Base-by-base conservation (phyloP, 1,140 invertebrate species). In the Polyergus mexicanus region DNA sequence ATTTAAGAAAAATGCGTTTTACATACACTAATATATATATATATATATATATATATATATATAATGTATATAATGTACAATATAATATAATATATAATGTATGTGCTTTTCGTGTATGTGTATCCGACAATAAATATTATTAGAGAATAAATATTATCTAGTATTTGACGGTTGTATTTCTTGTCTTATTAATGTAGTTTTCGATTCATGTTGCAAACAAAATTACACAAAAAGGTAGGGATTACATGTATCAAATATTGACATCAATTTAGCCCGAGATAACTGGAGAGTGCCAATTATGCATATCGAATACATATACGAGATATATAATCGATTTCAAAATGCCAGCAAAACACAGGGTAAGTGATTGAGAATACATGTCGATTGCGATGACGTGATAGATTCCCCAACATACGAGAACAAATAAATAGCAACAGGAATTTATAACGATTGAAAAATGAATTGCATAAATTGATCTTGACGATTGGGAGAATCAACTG, bases 181-280 rank as follows among this genome's bases (percentile, higher is more conserved):
- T 60, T 54, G 54, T 47, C 51, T 81, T 72, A 72, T 35, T 10
- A 22, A 32, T 13, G 35, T 58, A 44, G 22, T n/a, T 38, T 35
- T 25, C 54, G 38, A 74, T 83, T 68, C 54, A 83, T 74, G 51
- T 72, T 72, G 41, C 58, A 83, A 83, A 83, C 44, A 38, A 54
- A 47, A 56, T 25, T 19, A 38, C 4, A 25, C 38, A 22, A 56
- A 83, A 38, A 22, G 25, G 13, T 22, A 56, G 10, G 47, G n/a
- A 83, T 83, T 74, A 83, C 68, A 83, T n/a, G 78, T 83, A 68
- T 83, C 78, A 83, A 74, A 83, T 83, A 83, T 83, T 54, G 19
- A 51, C 65, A 58, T 81, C 25, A 72, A 83, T 83, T 74, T 83
- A 60, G 54, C 13, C 25, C 19, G 13, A 83, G 68, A 54, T 74